Evolutionary conservation across 1,140 invertebrate species (phyloP), one percentile per base, ranked within the genome.

Genomic region (Zaprionus kolodkinae): DNA sequence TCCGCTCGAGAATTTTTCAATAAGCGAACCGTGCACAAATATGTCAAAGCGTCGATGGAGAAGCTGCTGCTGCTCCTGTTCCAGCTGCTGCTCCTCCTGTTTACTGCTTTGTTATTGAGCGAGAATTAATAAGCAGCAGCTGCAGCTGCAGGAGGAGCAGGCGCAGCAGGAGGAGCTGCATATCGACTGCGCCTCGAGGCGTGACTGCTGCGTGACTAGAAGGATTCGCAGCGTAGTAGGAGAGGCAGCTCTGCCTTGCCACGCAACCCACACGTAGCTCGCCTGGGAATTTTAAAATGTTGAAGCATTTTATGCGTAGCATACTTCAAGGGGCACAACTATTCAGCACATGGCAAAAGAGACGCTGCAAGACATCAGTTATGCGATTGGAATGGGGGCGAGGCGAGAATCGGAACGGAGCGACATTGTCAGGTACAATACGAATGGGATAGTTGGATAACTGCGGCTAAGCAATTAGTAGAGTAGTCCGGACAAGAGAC

Each of bases 71-170:
- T 40, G 0, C 45, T 52, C 6, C 56, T 60, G 11, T 45, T 65
- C 17, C 13, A 30, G 11, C 54, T 70, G 25, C 33, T 62, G 62
- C 56, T 71, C 48, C 66, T 68, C 48, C 57, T 27, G 50, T 63
- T 21, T 45, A 65, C 38, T 71, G 70, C 48, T 62, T 43, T 55
- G 52, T 52, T 67, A 76, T 82, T 67, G 61, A 69, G 64, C 40
- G 7, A n/a, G 77, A 84, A 87, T 83, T 85, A 85, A 84, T 84
- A 85, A 84, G 59, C 43, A 74, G 60, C 13, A 36, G 11, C 30
- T 36, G 52, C 6, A 25, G 11, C 43, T 68, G 60, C 13, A 36
- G 11, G 15, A 43, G 52, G 10, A 25, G 11, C 12, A 63, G 33
- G n/a, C n/a, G 40, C 6, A 84, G 57, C 35, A 68, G 54, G 17